These are phyloP conservation scores for Malurus leucopterus DNA, from an alignment of 2,797 vertebrate species.

Conservation along the genomic window DNA sequence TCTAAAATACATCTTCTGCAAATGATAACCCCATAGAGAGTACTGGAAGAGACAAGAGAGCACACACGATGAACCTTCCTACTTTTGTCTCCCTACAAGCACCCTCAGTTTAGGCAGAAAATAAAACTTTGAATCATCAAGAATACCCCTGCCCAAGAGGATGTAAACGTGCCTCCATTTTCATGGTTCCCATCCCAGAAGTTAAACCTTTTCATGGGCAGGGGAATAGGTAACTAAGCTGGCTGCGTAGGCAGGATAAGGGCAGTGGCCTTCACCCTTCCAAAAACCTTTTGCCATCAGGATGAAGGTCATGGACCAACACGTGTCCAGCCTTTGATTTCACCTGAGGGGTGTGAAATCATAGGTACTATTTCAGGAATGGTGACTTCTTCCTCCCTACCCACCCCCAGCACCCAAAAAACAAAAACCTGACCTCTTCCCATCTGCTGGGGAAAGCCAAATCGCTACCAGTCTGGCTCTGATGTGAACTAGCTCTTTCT, in stretches of 20 bases:
- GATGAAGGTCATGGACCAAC: background rate
- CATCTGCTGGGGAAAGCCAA: background rate
- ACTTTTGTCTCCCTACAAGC: background rate
- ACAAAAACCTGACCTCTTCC: background rate
- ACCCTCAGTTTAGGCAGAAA: background rate
- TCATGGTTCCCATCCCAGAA: background rate
- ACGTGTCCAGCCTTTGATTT: background rate
- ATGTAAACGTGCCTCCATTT: background rate
- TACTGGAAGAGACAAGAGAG: background rate
- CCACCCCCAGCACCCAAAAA: background rate
- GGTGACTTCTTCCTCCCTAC: background rate
- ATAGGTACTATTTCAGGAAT: background rate
- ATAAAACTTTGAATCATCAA: background rate
- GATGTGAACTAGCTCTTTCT: background rate
- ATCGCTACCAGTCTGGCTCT: background rate
- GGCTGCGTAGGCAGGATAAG: background rate
- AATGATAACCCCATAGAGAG: background rate
- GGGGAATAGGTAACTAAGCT: rapidly evolving
- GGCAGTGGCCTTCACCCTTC: background rate
- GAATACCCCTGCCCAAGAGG: background rate
- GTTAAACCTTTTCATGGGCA: background rate
- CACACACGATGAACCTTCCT: rapidly evolving
- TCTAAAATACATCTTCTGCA: background rate
- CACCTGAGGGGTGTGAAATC: background rate
- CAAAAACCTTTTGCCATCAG: background rate